phyloP scores from a whole-genome alignment of 2,797 vertebrate species.

The Semotilus atromaculatus region DNA sequence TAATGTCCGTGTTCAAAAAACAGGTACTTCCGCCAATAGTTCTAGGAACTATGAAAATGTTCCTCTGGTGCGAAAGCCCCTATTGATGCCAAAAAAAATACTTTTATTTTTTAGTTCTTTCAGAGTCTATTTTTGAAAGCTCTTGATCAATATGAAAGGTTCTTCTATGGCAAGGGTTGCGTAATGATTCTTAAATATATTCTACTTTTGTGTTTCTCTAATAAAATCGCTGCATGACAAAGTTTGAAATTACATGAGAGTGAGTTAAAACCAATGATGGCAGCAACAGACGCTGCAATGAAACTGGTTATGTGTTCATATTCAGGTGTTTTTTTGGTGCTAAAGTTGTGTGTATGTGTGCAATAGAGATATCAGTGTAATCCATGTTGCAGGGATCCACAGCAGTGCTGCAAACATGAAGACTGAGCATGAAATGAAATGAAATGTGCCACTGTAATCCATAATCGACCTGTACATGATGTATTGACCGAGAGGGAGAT shows the following conservation, averaged over 20 bases:
- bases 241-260: not conserved
- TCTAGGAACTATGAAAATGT: no score
- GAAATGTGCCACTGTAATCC: conserved; percentile 66
- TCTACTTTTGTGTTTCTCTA: not conserved
- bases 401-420: conserved; percentile 46
- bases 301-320: not conserved
- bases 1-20: no score
- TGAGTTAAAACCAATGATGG: not conserved
- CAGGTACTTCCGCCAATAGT: no score
- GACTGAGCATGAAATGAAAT: conserved; percentile 67
- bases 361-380: conserved; percentile 57
- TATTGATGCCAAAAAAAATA: not conserved
- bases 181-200: not conserved
- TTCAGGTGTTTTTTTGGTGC: conserved; percentile 55
- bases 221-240: not conserved
- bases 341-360: not conserved
- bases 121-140: not conserved
- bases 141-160: not conserved
- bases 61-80: no score
- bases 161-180: not conserved
- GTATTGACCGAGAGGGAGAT: conserved; percentile 64
- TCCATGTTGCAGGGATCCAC: conserved; percentile 31
- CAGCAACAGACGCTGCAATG: not conserved
- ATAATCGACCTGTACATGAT: conserved; percentile 64
- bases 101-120: not conserved